phyloP scores from a whole-genome alignment of 2,888 invertebrate genomes.

The Listrodromus nycthemerus region DNA sequence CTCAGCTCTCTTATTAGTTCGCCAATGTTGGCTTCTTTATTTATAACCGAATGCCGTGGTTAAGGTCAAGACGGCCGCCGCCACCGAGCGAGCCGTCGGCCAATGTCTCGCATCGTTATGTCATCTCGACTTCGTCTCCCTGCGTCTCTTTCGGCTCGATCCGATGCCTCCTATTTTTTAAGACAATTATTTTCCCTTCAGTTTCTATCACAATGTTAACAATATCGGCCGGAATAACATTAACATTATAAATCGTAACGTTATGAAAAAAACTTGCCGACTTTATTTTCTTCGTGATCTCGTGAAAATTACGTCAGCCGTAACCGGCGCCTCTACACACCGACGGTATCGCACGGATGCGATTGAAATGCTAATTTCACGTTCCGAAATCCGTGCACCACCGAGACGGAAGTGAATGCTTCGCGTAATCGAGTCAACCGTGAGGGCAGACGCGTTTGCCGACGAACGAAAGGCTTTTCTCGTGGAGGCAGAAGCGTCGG shows the following conservation, averaged over 20 bases:
- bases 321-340: neutral
- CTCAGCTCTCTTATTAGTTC: slow-evolving; percentile 66
- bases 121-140: slow-evolving; percentile 44
- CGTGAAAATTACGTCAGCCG: neutral
- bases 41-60: slow-evolving; percentile 70
- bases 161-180: slow-evolving; percentile 31
- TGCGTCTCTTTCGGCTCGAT: slow-evolving; percentile 26
- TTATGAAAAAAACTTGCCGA: too few relatives aligned
- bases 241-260: too few relatives aligned
- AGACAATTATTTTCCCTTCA: neutral
- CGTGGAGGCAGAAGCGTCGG: neutral
- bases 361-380: slow-evolving; percentile 49
- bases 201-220: neutral
- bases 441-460: slow-evolving; percentile 7
- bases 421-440: slow-evolving; percentile 34
- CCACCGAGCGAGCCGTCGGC: slow-evolving; percentile 46
- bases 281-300: too few relatives aligned
- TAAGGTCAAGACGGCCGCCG: slow-evolving; percentile 67
- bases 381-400: neutral
- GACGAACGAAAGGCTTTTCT: slow-evolving; percentile 36
- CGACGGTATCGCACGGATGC: slow-evolving; percentile 26
- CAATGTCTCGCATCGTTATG: slow-evolving; percentile 67
- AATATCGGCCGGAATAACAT: neutral
- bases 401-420: slow-evolving; percentile 37
- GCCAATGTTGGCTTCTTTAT: slow-evolving; percentile 69